Evolutionary conservation across 92 coral and sea anemone species (phyloP), one percentile per base, ranked within the genome.

Genomic region (Porites evermanni): DNA sequence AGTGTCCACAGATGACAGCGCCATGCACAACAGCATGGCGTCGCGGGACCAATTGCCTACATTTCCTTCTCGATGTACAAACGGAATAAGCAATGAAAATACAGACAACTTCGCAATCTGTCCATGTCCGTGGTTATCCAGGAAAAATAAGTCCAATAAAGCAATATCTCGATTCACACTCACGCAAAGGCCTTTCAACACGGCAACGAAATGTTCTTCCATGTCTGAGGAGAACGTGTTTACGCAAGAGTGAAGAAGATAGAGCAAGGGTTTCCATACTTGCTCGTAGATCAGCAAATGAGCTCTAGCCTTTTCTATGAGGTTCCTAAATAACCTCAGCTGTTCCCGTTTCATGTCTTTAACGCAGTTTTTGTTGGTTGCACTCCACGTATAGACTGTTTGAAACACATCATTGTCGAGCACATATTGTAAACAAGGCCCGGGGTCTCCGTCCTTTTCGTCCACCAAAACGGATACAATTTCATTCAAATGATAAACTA

Each of bases 31-130:
- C 53, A 97, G 66, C 86, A 97, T 95, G 9, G 98, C 99, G 65
- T 97, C 99, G 13, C 99, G 93, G 8, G 99, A 95, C 94, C 95
- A 91, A 1, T 84, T 88, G 19, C 99, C 99, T 51, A 97, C 96
- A 29, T 95, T 91, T 44, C 93, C 99, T n/a, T 93, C 98, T 1
- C 98, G 96, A 81, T 97, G 99, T 2, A 97, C 87, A 52, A 89
- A 97, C 12, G 97, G 94, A 81, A 95, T 93, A 64, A 97, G 93
- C 88, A 97, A 72, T 13, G 99, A 88, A 88, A 97, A 97, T 89
- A 97, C 98, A 13, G 99, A 97, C 69, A 97, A 72, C 63, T 84
- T 88, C 11, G 95, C 92, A 53, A 93, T 91, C 82, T 93, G 94
- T 4, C 91, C 85, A 74, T 91, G 87, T 21, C 86, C 89, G 59